Evolutionary conservation across 2,888 invertebrate species (phyloP), one percentile per base, ranked within the genome.

Genomic region (Oegoconia quadripuncta): DNA sequence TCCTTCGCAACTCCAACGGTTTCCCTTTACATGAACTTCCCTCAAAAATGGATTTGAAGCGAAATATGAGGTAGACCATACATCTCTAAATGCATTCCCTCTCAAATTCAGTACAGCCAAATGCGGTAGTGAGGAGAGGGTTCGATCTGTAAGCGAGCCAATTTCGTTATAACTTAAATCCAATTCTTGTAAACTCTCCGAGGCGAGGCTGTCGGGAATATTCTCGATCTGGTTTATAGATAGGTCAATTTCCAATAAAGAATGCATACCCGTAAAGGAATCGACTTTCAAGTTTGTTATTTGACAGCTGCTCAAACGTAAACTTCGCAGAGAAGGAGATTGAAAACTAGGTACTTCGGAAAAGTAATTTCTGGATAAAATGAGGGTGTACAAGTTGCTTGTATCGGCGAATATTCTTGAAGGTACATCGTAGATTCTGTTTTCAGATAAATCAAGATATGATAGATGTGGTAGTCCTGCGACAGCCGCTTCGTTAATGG

Each of bases 1-100:
- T 47, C 93, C 94, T 41, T 93, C 91, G 60, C 95, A 95, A 47
- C 90, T 88, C 94, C 94, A 95, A 1, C 92, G 91, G 79, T 94
- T 95, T 51, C 93, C 93, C 25, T 90, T 90, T 52, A 94, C 74
- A 56, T 88, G 78, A 17, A 94, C 75, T 57, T 87, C 83, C 53
- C 86, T 80, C 50, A 93, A 76, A 64, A 87, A 89, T 18, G 84
- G 78, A 64, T 92, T 92, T 39, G 87, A 84, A 34, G 87, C 76
- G 61, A 94, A 93, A 61, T 89, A 88, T 42, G 87, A 82, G 1
- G 89, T 81, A 2, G 89, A 78, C 71, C 93, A 89, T 15, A 90
- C 89, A 41, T 90, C 90, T 8, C 89, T 92, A 43, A 95, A 86
- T 23, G 91, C 90, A 63, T 95, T 94, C 31, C 92, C 93, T 64